Conservation (phyloP, 2,113 vertebrate genomes). For the Tiliqua scincoides region DNA sequence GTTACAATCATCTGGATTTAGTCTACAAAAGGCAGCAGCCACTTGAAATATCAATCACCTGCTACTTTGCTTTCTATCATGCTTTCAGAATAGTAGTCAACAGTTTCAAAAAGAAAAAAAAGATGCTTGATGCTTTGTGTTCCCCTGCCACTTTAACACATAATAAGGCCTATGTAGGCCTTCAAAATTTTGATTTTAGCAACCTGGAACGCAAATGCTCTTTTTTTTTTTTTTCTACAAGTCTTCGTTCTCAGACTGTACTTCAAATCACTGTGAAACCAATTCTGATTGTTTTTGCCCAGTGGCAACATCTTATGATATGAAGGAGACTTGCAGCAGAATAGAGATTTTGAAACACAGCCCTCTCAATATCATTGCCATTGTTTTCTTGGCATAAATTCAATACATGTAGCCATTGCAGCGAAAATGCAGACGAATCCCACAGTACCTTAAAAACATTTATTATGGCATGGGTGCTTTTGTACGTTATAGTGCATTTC, state of each 20-base stretch:
- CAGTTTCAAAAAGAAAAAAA: neutral
- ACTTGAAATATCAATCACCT: slow-evolving; percentile 51
- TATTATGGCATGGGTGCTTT: too few species aligned
- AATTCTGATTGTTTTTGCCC: too few species aligned
- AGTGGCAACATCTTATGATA: slow-evolving; percentile 63
- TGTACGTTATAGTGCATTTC: too few species aligned
- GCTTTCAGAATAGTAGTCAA: neutral
- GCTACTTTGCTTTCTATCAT: slow-evolving; percentile 16
- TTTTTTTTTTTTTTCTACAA: neutral
- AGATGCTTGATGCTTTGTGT: neutral
- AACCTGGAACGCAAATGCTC: neutral
- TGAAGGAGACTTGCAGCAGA: slow-evolving; percentile 30
- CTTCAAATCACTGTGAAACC: neutral
- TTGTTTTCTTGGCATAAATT: neutral
- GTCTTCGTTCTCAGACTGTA: neutral
- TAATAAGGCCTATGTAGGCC: slow-evolving; percentile 1
- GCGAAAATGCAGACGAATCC: neutral
- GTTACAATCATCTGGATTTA: slow-evolving; percentile 41
- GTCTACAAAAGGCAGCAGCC: slow-evolving; percentile 49
- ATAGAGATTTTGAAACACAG: neutral
- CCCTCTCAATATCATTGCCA: neutral
- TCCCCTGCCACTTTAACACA: neutral
- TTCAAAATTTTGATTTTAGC: slow-evolving; percentile 18
- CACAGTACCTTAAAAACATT: neutral
- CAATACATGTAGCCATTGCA: neutral